Percentiles rank a stretch among this genome's conserved stretches.
phyloP scores from a whole-genome alignment of 2,113 vertebrate species.

The Campylomormyrus tamandua region DNA sequence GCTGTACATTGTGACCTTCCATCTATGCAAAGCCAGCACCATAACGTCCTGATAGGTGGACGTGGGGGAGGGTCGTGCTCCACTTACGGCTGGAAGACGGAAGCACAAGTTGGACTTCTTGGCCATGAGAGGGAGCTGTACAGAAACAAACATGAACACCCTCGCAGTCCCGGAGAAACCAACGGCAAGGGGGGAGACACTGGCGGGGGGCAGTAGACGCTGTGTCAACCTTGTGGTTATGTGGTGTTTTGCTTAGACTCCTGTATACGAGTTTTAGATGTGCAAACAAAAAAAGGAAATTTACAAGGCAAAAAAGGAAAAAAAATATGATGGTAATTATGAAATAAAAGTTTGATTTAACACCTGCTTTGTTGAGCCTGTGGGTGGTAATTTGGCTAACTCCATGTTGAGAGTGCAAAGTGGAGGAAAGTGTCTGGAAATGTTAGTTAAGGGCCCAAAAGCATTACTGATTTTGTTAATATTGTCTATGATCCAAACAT shows the following conservation, averaged over 20 bases:
- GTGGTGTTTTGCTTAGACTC: constrained; percentile 13
- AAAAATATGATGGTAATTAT: constrained; percentile 2
- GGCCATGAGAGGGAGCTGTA: background rate
- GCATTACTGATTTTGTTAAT: background rate
- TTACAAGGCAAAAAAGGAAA: constrained; percentile 12
- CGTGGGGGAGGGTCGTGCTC: background rate
- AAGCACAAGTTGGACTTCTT: background rate
- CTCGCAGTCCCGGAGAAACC: background rate
- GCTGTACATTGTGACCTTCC: background rate
- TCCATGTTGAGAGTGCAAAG: background rate
- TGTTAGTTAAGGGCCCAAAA: background rate
- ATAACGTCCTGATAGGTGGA: background rate
- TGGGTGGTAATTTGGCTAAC: background rate
- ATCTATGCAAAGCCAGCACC: constrained; percentile 16
- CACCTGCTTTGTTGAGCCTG: background rate
- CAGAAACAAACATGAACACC: background rate
- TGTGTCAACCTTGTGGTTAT: constrained; percentile 17
- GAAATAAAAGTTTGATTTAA: constrained; percentile 21
- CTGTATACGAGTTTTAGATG: constrained; percentile 20
- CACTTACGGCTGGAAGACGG: background rate
- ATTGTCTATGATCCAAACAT: background rate
- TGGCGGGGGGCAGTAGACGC: background rate
- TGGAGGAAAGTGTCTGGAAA: background rate
- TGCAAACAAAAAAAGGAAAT: constrained; percentile 16
- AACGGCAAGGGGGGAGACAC: background rate